phyloP scores from a whole-genome alignment of 2,797 vertebrate genomes.

The Hemitrygon akajei region DNA sequence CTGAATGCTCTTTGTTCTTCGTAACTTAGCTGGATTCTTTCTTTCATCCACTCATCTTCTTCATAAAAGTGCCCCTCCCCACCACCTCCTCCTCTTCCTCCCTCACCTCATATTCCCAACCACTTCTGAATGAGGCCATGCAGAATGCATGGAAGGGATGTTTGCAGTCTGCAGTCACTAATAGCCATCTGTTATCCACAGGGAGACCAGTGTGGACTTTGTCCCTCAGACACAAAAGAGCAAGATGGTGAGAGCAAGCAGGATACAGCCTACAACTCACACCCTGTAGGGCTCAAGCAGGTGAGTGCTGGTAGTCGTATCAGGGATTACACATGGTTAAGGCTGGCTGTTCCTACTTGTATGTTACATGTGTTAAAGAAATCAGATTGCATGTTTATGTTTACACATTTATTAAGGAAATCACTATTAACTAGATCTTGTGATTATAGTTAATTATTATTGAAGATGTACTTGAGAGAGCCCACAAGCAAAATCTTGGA shows the following conservation, averaged over 20 bases:
- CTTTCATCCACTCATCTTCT: background rate
- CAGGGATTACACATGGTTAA: background rate
- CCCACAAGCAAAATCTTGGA: no score
- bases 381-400: no score
- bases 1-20: background rate
- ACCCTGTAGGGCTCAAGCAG: background rate
- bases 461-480: background rate
- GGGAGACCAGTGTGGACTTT: constrained; percentile 25
- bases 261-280: background rate
- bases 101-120: background rate
- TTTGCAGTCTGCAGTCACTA: background rate
- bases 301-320: background rate
- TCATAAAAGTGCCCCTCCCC: background rate
- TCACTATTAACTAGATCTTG: no score
- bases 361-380: no score
- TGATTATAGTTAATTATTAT: background rate
- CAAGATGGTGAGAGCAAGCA: no score
- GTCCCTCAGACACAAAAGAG: background rate
- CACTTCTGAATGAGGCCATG: no score
- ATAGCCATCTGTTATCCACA: background rate
- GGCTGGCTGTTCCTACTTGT: background rate
- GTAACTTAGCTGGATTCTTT: background rate
- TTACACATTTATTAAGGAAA: background rate
- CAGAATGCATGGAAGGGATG: no score
- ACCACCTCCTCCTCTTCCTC: background rate